phyloP scores from a whole-genome alignment of 1,140 invertebrate genomes.

The Melitaea cinxia region DNA sequence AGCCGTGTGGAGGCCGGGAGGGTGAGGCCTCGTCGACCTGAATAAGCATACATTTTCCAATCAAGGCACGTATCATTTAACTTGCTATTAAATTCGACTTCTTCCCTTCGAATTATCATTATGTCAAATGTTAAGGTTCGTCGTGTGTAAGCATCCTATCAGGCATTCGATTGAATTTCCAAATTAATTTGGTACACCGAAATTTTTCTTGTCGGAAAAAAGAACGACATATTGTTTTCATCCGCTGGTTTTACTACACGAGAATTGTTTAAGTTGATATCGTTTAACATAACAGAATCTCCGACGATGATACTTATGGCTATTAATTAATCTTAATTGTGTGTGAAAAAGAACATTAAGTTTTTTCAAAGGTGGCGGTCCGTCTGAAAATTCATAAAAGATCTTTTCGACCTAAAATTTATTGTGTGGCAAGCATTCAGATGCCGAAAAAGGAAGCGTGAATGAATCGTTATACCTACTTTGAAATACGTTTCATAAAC shows the following conservation, averaged over 20 bases:
- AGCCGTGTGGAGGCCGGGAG: slow-evolving; percentile 72
- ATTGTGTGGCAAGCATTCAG: slow-evolving; percentile 74
- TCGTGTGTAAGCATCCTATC: slow-evolving; percentile 39
- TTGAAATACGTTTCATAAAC: slow-evolving; percentile 78
- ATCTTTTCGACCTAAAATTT: slow-evolving; percentile 64
- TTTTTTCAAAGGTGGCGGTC: slow-evolving; percentile 38
- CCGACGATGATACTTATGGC: slow-evolving; percentile 27
- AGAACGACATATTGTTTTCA: not conserved
- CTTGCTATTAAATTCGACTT: slow-evolving; percentile 81
- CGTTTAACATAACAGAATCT: slow-evolving; percentile 31
- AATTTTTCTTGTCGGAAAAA: slow-evolving; percentile 4
- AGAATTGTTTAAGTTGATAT: slow-evolving; percentile 16
- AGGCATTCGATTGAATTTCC: slow-evolving; percentile 29
- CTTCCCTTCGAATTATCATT: slow-evolving; percentile 78
- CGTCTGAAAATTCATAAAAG: slow-evolving; percentile 61
- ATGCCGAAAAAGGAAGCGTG: slow-evolving; percentile 60
- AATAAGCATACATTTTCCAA: slow-evolving; percentile 82
- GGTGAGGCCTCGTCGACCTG: slow-evolving; percentile 67
- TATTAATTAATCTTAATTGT: slow-evolving; percentile 41
- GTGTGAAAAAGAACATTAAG: slow-evolving; percentile 36
- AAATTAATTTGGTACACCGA: slow-evolving; percentile 26
- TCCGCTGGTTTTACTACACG: not conserved
- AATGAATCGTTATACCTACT: slow-evolving; percentile 62
- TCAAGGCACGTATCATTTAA: slow-evolving; percentile 81
- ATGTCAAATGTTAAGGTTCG: slow-evolving; percentile 63